Conservation (phyloP, 2,888 invertebrate species). For the Agrochola lychnidis region DNA sequence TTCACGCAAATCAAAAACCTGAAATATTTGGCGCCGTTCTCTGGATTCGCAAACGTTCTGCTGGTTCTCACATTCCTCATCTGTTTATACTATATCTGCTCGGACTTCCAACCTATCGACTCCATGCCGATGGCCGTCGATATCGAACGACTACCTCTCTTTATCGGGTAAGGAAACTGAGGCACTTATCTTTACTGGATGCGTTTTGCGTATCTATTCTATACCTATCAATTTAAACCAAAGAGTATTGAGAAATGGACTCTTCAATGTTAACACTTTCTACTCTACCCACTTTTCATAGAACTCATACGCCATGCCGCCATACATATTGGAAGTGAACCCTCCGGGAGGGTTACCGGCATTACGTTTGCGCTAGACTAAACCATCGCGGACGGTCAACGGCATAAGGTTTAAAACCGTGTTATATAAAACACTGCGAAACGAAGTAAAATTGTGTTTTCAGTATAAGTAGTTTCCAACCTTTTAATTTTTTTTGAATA, state of each 20-base stretch:
- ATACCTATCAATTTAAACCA: background rate
- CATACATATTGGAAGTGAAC: no score
- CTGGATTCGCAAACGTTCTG: slow-evolving; percentile 95
- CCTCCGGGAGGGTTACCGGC: no score
- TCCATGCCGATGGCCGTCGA: slow-evolving; percentile 90
- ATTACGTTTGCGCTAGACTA: no score
- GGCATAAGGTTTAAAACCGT: no score
- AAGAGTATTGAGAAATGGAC: background rate
- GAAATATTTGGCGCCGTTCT: slow-evolving; percentile 96
- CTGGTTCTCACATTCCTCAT: slow-evolving; percentile 95
- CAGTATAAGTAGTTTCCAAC: no score
- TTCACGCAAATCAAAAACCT: slow-evolving; percentile 93
- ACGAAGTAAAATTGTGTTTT: no score
- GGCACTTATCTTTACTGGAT: background rate
- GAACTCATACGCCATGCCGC: no score
- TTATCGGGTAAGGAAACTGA: slow-evolving; percentile 92
- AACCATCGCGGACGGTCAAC: no score
- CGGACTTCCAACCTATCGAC: slow-evolving; percentile 83
- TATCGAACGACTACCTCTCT: slow-evolving; percentile 93
- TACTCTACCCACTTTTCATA: no score
- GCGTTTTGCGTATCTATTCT: background rate
- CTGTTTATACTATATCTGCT: slow-evolving; percentile 95
- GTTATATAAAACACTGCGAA: no score
- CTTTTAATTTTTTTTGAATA: no score
- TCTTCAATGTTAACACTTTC: no score